Evolutionary conservation across 1,140 invertebrate genomes (phyloP).

Genomic region (Leptoteleia sp.): DNA sequence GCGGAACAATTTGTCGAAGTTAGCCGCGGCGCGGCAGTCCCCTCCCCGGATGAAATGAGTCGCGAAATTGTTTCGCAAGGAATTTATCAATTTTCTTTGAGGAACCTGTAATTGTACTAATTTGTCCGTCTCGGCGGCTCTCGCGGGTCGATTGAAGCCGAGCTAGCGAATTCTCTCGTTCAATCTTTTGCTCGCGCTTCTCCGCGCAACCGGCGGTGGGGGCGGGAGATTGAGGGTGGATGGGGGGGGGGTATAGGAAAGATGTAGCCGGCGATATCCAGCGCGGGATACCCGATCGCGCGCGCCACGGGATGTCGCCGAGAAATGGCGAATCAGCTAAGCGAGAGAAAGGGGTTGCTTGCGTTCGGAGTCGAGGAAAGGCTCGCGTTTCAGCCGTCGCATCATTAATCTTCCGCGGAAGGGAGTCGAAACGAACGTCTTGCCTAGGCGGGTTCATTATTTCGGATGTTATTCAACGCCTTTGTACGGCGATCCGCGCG

Average conservation of each 20-base stretch:
- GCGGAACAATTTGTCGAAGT: no score
- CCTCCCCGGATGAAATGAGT: conserved; percentile 80
- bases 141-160: not conserved
- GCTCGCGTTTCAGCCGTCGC: conserved; percentile 62
- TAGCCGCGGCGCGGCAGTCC: no score
- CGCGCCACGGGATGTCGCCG: conserved; percentile 49
- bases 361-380: conserved; percentile 33
- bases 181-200: conserved; percentile 73
- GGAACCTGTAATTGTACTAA: conserved; percentile 81
- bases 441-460: conserved; percentile 64
- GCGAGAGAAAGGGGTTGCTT: conserved; percentile 72
- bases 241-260: no score
- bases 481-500: conserved; percentile 52
- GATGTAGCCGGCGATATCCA: conserved; percentile 66
- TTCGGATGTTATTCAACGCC: conserved; percentile 68
- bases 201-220: conserved; percentile 40
- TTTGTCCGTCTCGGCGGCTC: conserved; percentile 77
- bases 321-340: conserved; percentile 58
- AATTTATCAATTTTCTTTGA: conserved; percentile 83
- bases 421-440: conserved; percentile 67
- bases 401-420: conserved; percentile 72
- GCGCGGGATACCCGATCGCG: conserved; percentile 53
- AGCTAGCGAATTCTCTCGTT: conserved; percentile 77
- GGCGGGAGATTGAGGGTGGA: no score
- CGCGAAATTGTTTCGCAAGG: conserved; percentile 81